Evolutionary conservation across 1,140 invertebrate genomes (phyloP).

Genomic region (Aradophagus sp.): DNA sequence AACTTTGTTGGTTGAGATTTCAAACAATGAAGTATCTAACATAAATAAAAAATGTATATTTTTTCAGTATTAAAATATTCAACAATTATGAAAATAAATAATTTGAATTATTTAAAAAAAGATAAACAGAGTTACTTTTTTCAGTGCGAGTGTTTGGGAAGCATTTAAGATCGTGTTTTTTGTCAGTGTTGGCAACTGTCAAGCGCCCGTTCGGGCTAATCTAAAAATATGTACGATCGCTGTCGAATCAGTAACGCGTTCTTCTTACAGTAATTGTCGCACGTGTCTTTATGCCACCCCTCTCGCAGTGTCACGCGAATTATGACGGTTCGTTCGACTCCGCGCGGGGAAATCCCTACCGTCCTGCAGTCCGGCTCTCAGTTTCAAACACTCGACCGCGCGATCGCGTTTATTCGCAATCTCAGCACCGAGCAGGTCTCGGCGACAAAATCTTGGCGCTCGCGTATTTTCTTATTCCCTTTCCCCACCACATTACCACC

Average conservation of each 20-base stretch:
- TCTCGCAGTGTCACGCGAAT: constrained; percentile 23
- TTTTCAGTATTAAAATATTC: too few relatives aligned
- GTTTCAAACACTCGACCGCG: constrained; percentile 25
- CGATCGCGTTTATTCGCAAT: constrained; percentile 46
- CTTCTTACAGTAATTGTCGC: constrained; percentile 36
- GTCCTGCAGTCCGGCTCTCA: constrained; percentile 24
- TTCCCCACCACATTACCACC: background rate
- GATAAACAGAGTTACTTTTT: too few relatives aligned
- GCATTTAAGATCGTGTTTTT: too few relatives aligned
- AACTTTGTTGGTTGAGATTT: too few relatives aligned
- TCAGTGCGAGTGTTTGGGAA: too few relatives aligned
- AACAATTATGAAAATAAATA: too few relatives aligned
- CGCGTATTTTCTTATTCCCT: constrained; percentile 9
- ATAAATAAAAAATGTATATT: too few relatives aligned
- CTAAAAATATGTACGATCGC: constrained; percentile 37
- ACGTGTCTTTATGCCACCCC: constrained; percentile 36
- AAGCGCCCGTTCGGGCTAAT: background rate
- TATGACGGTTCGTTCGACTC: constrained; percentile 39
- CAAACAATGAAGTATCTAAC: too few relatives aligned
- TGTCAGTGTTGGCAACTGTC: constrained; percentile 42
- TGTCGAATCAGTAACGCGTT: constrained; percentile 15
- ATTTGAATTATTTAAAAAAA: too few relatives aligned
- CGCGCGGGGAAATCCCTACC: constrained; percentile 39
- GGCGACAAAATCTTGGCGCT: constrained; percentile 16
- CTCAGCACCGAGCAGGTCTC: constrained; percentile 33